A percentile compares a stretch with the other conserved stretches of the same genome.
These are phyloP conservation scores for Augiades crinisus DNA, from an alignment of 2,888 invertebrate species.

Conservation along the genomic window DNA sequence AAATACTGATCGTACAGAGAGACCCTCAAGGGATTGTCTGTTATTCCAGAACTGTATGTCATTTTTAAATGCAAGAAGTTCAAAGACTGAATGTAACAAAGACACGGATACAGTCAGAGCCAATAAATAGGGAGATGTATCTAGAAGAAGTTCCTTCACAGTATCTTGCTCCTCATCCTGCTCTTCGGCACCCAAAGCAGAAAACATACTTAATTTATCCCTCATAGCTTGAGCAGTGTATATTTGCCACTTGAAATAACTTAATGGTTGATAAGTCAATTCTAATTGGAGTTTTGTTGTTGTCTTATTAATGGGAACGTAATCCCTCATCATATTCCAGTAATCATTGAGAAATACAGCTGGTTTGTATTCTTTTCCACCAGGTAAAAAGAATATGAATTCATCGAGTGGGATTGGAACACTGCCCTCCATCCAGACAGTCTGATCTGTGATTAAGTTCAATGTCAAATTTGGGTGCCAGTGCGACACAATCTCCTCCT, in stretches of 20 bases:
- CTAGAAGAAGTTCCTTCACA: slow-evolving; percentile 95
- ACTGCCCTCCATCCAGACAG: slow-evolving; percentile 94
- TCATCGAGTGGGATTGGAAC: slow-evolving; percentile 97
- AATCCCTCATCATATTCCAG: slow-evolving; percentile 99
- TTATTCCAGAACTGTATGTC: slow-evolving; percentile 99
- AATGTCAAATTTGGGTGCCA: slow-evolving; percentile 99
- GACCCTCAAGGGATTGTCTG: slow-evolving; percentile 96
- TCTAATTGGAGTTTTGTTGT: slow-evolving; percentile 86
- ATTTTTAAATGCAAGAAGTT: slow-evolving; percentile 99
- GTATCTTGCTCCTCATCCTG: slow-evolving; percentile 94
- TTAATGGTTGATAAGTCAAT: slow-evolving; percentile 93
- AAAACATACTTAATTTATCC: slow-evolving; percentile 89
- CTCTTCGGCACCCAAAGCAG: slow-evolving; percentile 85
- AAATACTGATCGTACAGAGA: slow-evolving; percentile 98
- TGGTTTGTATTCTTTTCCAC: slow-evolving; percentile 94
- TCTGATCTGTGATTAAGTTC: slow-evolving; percentile 97
- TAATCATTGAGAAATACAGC: slow-evolving; percentile 98
- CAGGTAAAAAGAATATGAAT: slow-evolving; percentile 94
- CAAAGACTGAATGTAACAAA: slow-evolving; percentile 98
- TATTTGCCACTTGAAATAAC: slow-evolving; percentile 98
- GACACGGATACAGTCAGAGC: slow-evolving; percentile 96
- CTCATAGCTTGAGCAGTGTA: slow-evolving; percentile 98
- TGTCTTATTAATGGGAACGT: slow-evolving; percentile 94
- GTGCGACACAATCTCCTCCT: slow-evolving; percentile 96
- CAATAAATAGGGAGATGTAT: slow-evolving; percentile 97